Conservation (phyloP, 1,140 invertebrate genomes). For the Anastrepha obliqua region DNA sequence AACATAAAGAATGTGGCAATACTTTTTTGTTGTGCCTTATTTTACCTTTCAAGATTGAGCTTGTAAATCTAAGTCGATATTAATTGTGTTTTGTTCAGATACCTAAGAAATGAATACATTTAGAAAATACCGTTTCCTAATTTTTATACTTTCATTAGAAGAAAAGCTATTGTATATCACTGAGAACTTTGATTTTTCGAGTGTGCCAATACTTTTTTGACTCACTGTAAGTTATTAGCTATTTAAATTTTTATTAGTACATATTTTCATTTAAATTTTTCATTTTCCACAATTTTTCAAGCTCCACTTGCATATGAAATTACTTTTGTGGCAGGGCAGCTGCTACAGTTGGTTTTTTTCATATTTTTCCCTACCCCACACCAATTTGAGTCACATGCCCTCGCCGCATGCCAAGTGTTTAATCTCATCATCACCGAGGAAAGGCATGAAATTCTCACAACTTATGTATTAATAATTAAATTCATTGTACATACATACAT, state of each 20-base stretch:
- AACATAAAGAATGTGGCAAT: no score
- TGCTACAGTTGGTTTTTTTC: slow-evolving; percentile 31
- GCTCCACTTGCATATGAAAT: not conserved
- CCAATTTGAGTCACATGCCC: not conserved
- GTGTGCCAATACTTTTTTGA: no score
- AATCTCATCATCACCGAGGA: not conserved
- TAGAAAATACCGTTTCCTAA: no score
- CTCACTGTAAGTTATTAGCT: no score
- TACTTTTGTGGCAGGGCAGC: not conserved
- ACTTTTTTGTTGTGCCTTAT: no score
- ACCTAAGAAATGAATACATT: no score
- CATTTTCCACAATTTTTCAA: not conserved
- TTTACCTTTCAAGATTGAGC: no score
- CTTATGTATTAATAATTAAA: slow-evolving; percentile 41
- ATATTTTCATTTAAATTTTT: not conserved
- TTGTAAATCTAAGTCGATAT: no score
- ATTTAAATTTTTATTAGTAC: not conserved
- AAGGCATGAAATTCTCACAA: not conserved
- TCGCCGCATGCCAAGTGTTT: not conserved
- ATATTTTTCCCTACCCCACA: not conserved
- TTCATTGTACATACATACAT: not conserved
- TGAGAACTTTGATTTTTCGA: no score
- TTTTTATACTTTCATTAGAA: not conserved
- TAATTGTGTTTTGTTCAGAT: no score
- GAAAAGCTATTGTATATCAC: no score